phyloP scores from a whole-genome alignment of 92 coral and sea anemone species.

The Zoanthus gigantus region DNA sequence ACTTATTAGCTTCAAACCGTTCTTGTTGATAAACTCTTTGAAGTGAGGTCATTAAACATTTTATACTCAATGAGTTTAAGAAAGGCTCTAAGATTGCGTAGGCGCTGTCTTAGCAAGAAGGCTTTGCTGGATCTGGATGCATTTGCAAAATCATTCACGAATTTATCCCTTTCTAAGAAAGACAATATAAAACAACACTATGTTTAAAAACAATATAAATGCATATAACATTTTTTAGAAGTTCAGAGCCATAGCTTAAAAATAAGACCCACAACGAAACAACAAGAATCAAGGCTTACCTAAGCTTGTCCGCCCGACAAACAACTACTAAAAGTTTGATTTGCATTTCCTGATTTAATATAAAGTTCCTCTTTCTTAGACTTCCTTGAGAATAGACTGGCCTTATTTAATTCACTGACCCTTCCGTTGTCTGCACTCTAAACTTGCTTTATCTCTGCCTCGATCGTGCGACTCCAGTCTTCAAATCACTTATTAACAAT shows the following conservation, averaged over 20 bases:
- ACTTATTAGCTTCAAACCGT: constrained; percentile 17
- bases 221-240: neutral
- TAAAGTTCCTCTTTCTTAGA: neutral
- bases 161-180: neutral
- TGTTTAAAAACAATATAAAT: neutral
- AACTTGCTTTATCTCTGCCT: constrained; percentile 27
- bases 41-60: neutral
- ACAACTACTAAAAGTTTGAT: neutral
- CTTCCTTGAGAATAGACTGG: neutral
- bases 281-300: constrained; percentile 10
- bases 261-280: neutral
- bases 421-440: constrained; percentile 25
- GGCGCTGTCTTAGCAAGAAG: neutral
- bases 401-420: neutral
- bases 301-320: neutral
- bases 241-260: neutral
- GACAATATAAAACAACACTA: neutral
- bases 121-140: neutral
- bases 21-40: neutral
- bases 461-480: constrained; percentile 69
- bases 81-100: neutral
- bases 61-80: neutral
- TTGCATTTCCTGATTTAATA: neutral
- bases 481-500: constrained; percentile 72
- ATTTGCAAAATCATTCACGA: neutral